Conservation (phyloP, 1,140 invertebrate species). For the Cotesia glomerata region DNA sequence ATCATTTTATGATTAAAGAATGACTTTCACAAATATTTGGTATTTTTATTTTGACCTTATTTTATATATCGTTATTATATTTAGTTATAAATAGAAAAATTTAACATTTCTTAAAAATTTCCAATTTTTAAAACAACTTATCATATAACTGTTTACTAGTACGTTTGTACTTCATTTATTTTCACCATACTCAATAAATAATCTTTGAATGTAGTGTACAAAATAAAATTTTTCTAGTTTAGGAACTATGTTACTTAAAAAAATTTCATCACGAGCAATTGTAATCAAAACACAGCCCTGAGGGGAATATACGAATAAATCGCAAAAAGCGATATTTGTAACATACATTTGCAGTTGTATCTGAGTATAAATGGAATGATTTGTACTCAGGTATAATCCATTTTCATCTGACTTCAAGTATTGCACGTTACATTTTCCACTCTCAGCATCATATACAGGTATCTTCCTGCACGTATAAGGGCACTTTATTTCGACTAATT, state of each 20-base stretch:
- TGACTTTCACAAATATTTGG: too few relatives aligned
- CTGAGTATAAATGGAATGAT: background rate
- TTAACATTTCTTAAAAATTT: too few relatives aligned
- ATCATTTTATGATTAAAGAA: too few relatives aligned
- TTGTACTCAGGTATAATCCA: background rate
- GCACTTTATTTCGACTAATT: slow-evolving; percentile 21
- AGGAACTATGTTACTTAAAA: background rate
- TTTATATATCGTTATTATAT: too few relatives aligned
- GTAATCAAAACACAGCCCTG: background rate
- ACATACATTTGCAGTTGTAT: background rate
- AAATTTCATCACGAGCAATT: background rate
- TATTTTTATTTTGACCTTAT: too few relatives aligned
- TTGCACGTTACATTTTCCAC: background rate
- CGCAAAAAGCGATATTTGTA: background rate
- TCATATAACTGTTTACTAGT: too few relatives aligned
- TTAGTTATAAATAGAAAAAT: too few relatives aligned
- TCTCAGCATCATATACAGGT: background rate
- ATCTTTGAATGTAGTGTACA: background rate
- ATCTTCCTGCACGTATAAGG: slow-evolving; percentile 8
- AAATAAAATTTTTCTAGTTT: background rate
- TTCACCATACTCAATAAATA: background rate
- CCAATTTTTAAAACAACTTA: too few relatives aligned
- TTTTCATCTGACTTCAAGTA: background rate
- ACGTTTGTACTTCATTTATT: too few relatives aligned
- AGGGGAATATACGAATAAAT: background rate